These are phyloP conservation scores for Brachypodius melanocephalos DNA, from an alignment of 2,113 vertebrate species.

Conservation along the genomic window DNA sequence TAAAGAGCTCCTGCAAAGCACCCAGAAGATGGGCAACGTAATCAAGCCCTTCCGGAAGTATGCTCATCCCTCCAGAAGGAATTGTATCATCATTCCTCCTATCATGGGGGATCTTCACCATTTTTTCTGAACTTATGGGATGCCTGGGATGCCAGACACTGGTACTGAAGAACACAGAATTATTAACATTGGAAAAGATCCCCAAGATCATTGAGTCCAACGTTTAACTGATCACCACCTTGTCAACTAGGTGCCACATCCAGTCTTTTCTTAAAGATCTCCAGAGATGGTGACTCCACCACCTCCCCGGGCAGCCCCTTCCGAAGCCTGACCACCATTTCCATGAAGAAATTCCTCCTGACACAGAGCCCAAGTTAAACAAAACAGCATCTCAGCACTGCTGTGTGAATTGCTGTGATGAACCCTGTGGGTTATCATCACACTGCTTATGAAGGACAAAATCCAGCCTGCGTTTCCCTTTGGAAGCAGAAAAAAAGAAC, in stretches of 20 bases:
- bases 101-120: not conserved
- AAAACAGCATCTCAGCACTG: not conserved
- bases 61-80: rapidly evolving
- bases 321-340: not conserved
- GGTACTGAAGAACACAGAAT: not conserved
- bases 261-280: not conserved
- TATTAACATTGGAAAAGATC: not conserved
- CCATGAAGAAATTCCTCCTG: not conserved
- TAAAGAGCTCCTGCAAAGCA: not conserved
- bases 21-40: not conserved
- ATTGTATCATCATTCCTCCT: not conserved
- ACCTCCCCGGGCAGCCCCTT: not conserved
- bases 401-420: not conserved
- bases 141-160: not conserved
- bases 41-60: not conserved
- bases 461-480: not conserved
- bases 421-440: not conserved
- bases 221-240: rapidly evolving
- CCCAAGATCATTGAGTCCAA: not conserved
- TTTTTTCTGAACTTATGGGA: not conserved
- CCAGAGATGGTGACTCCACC: not conserved
- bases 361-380: not conserved
- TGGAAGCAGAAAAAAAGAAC: not conserved
- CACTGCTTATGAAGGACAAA: not conserved
- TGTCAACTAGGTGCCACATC: not conserved